Evolutionary conservation across 2,113 vertebrate genomes (phyloP), one percentile per base, ranked within the genome.

Genomic region (Origma solitaria): DNA sequence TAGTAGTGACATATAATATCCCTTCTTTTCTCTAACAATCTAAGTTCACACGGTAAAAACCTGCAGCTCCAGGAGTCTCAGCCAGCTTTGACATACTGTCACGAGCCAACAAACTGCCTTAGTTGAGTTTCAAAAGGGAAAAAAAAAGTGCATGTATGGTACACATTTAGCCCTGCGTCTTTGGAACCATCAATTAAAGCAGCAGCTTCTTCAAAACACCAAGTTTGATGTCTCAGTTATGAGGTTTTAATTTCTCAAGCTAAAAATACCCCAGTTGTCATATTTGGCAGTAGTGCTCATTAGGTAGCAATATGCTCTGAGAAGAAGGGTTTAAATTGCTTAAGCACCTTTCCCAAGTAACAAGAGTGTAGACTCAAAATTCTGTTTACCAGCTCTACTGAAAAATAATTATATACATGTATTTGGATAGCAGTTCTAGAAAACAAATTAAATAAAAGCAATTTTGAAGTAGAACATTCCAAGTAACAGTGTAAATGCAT

Each of bases 111-210:
- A 80, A 86, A 31, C 27, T 10, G 24, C 17, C 23, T 21, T 2
- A 81, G 50, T 12, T 25, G 27, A 45, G 40, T 69, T 83, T 30
- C 51, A 71, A 47, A 75, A 50, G 77, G 10, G 2, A 47, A 28
- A 47, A 28, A 21, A 19, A 35, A 50, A 0, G 24, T 53, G 15
- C 4, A 2, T 3, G 3, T 14, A 19, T 5, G 17, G 23, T 45
- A 51, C 23, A 13, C 44, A 31, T 81, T 62, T 27, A 78, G 35
- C 35, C 22, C 23, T 58, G 18, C 33, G 89, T 54, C 38, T 75
- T 3, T 54, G 35, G 47, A 86, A 62, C 44, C 10, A 16, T 15
- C 47, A 70, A 4, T n/a, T 81, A 58, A 84, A 91, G 30, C 18
- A 85, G 42, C n/a, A 82, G 22, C 49, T 94, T 49, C 7, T 68